Conservation (phyloP, 1,140 invertebrate species). For the Zeugodacus cucurbitae region DNA sequence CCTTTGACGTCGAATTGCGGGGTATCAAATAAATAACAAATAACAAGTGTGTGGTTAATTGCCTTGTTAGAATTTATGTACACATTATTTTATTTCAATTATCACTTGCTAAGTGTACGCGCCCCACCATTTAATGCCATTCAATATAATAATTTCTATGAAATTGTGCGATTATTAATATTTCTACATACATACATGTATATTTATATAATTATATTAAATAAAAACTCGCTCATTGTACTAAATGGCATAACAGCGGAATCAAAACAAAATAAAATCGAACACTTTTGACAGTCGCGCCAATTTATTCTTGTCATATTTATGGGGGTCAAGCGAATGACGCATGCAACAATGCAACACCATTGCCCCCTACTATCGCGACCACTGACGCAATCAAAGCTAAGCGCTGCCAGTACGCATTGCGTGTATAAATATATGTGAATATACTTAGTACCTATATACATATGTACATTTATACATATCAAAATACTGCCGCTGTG, state of each 20-base stretch:
- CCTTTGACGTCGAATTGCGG: neutral
- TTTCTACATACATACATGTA: neutral
- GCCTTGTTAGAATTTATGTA: slow-evolving; percentile 30
- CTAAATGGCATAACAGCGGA: neutral
- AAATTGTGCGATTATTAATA: neutral
- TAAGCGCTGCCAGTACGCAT: neutral
- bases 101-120: slow-evolving; percentile 1
- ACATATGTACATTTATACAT: neutral
- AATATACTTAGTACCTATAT: too few relatives aligned
- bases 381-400: neutral
- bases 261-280: neutral
- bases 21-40: neutral
- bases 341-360: neutral
- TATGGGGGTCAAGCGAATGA: slow-evolving; percentile 35
- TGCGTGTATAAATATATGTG: neutral
- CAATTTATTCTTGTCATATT: slow-evolving; percentile 30
- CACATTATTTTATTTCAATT: slow-evolving; percentile 34
- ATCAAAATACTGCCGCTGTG: neutral
- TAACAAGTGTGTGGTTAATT: slow-evolving; percentile 31
- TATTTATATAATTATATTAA: neutral
- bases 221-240: neutral
- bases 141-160: neutral
- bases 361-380: neutral
- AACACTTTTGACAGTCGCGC: neutral
- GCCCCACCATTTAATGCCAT: neutral